Percentiles rank a stretch among this genome's conserved stretches.
Evolutionary conservation across 2,113 vertebrate species (phyloP).

Genomic region (Nerophis ophidion): DNA sequence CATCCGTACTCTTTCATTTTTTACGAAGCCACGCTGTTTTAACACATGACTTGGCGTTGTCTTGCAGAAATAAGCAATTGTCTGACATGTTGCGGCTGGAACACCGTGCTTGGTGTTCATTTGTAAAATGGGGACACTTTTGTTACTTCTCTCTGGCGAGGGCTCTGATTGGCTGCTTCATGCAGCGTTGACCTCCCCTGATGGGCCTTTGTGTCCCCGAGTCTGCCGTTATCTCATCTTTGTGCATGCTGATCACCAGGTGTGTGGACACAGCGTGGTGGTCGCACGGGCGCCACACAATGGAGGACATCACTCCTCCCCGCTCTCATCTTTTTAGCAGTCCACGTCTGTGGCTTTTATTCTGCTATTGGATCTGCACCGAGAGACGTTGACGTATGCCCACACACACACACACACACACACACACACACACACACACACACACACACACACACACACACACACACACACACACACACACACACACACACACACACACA

Average conservation of each 20-base stretch:
- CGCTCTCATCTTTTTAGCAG: conserved; percentile 21
- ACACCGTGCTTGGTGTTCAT: no score
- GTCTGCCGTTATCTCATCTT: conserved; percentile 24
- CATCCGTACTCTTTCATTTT: no score
- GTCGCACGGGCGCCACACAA: conserved; percentile 31
- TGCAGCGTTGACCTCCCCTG: conserved; percentile 52
- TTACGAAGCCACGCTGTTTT: no score
- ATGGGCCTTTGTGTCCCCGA: conserved; percentile 45
- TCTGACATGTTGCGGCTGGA: no score
- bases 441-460: no score
- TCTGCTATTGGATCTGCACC: background rate
- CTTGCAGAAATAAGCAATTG: no score
- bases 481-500: no score
- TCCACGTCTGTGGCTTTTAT: conserved; percentile 12
- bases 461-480: no score
- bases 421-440: background rate
- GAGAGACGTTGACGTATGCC: background rate
- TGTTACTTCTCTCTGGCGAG: conserved; percentile 32
- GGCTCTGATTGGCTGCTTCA: conserved; percentile 53
- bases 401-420: background rate
- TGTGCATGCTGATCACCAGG: conserved; percentile 63
- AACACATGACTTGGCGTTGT: no score
- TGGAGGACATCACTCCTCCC: conserved; percentile 12
- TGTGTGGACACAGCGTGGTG: conserved; percentile 58
- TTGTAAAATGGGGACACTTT: background rate